phyloP scores from a whole-genome alignment of 2,888 invertebrate genomes.

The Dasypolia templi region DNA sequence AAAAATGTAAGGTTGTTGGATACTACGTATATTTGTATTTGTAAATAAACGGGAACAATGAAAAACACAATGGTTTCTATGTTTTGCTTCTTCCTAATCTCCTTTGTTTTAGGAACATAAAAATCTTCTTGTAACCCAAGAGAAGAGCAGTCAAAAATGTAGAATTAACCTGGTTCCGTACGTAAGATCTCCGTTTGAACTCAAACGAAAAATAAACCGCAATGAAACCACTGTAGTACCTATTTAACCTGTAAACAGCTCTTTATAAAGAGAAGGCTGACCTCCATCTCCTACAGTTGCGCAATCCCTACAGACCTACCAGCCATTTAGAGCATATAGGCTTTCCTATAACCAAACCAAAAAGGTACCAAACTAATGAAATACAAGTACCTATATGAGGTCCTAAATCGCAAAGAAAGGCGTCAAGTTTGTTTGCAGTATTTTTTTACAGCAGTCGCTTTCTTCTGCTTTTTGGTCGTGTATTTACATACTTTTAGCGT shows the following conservation, averaged over 20 bases:
- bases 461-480: neutral
- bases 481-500: neutral
- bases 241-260: neutral
- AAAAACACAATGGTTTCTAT: conserved; percentile 33
- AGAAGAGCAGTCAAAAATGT: neutral
- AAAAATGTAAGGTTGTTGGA: conserved; percentile 63
- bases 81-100: neutral
- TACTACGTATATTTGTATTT: conserved; percentile 55
- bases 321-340: neutral
- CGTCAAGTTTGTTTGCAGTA: neutral
- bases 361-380: neutral
- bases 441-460: neutral
- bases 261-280: neutral
- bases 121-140: neutral
- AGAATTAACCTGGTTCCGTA: neutral
- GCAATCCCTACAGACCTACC: neutral
- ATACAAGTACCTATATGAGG: neutral
- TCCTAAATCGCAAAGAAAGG: neutral
- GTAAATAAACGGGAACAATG: conserved; percentile 62
- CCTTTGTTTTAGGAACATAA: neutral
- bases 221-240: neutral
- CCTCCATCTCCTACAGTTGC: neutral
- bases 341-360: neutral
- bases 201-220: neutral
- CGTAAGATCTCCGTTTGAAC: neutral